Percentiles rank a stretch among this genome's conserved stretches.
Conservation (phyloP, 1,140 invertebrate species). For the Euura lappo region DNA sequence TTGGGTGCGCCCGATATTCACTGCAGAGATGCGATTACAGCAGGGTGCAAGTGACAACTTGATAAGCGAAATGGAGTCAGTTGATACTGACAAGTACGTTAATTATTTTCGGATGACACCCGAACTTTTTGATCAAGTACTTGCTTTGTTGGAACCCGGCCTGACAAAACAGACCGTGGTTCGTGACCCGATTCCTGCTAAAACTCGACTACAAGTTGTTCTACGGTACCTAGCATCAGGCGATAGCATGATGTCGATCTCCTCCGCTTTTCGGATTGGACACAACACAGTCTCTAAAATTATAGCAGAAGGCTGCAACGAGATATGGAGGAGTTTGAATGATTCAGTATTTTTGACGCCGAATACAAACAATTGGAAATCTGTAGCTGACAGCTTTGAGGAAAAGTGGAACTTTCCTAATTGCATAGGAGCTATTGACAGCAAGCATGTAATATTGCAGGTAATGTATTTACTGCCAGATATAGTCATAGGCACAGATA, state of each 20-base stretch:
- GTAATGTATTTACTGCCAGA: slow-evolving; percentile 15
- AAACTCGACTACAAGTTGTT: slow-evolving; percentile 18
- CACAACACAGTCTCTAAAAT: slow-evolving; percentile 27
- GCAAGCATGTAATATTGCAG: slow-evolving; percentile 46
- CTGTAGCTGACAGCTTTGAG: not conserved
- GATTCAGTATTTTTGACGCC: not conserved
- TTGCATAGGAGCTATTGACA: slow-evolving; percentile 54
- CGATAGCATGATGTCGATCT: slow-evolving; percentile 21
- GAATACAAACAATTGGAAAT: not conserved
- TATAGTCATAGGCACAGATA: not conserved
- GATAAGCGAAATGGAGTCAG: slow-evolving; percentile 13
- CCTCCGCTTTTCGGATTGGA: slow-evolving; percentile 24
- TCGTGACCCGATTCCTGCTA: not conserved
- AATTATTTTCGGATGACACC: slow-evolving; percentile 21
- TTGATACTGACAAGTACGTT: slow-evolving; percentile 18
- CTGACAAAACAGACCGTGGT: not conserved
- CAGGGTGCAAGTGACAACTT: slow-evolving; percentile 17
- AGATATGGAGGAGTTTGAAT: not conserved
- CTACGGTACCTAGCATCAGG: slow-evolving; percentile 24
- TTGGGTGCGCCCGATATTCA: not conserved
- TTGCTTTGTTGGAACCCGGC: slow-evolving; percentile 6
- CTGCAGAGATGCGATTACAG: not conserved
- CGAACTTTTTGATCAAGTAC: slow-evolving; percentile 14
- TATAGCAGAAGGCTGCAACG: slow-evolving; percentile 27
- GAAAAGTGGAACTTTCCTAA: slow-evolving; percentile 29